phyloP scores from a whole-genome alignment of 2,888 invertebrate genomes.

The Zeuzera pyrina region DNA sequence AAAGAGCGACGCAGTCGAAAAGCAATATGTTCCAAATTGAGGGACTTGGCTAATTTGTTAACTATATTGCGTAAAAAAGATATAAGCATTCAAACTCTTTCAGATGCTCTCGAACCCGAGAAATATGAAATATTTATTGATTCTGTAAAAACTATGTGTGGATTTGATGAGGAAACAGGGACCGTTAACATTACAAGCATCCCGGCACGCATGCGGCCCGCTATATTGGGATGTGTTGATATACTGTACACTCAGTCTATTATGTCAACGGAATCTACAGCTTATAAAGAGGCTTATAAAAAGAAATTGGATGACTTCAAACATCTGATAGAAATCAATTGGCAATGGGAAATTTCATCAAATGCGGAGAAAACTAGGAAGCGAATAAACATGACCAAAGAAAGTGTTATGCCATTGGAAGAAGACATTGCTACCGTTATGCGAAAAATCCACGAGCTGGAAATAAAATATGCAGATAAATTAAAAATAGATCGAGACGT shows the following conservation, averaged over 20 bases:
- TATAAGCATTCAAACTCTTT: slow-evolving; percentile 5
- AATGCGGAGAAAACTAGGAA: slow-evolving; percentile 12
- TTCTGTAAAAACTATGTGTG: slow-evolving; percentile 11
- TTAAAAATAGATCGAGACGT: neutral
- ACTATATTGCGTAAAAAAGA: slow-evolving; percentile 5
- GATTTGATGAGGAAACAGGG: slow-evolving; percentile 12
- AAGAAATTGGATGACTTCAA: slow-evolving; percentile 11
- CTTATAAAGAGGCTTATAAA: slow-evolving; percentile 7
- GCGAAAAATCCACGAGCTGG: slow-evolving; percentile 4
- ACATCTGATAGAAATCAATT: slow-evolving; percentile 7
- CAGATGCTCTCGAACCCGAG: slow-evolving; percentile 8
- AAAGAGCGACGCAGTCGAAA: slow-evolving; percentile 4
- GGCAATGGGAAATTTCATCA: slow-evolving; percentile 13
- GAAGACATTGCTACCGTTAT: slow-evolving; percentile 6
- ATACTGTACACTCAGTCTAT: slow-evolving; percentile 7
- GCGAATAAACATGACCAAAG: slow-evolving; percentile 6
- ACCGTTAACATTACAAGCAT: slow-evolving; percentile 9
- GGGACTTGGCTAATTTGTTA: slow-evolving; percentile 11
- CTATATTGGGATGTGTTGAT: slow-evolving; percentile 10
- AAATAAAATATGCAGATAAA: slow-evolving; percentile 4
- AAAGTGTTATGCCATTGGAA: slow-evolving; percentile 8
- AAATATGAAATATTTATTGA: slow-evolving; percentile 10
- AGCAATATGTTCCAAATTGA: slow-evolving; percentile 12
- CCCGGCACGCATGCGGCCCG: slow-evolving; percentile 8
- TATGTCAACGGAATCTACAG: slow-evolving; percentile 2